Base-by-base conservation (phyloP, 2,888 invertebrate species). In the Morinoia aosen region DNA sequence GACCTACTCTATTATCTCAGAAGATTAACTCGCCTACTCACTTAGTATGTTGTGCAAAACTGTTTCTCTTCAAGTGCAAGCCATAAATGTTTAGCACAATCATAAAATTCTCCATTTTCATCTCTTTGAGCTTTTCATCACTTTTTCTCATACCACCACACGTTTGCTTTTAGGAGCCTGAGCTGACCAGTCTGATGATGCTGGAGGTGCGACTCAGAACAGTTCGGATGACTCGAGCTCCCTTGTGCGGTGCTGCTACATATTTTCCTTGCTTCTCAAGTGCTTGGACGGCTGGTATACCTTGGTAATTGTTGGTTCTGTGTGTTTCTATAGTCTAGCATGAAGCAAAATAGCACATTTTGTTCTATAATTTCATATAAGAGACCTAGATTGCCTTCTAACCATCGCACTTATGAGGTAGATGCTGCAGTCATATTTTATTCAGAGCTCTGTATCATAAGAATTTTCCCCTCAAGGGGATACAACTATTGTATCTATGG, bases 241-340 rank as follows among this genome's bases (percentile, higher is more conserved):
- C 90, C 19, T 12, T 40, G 90, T 48, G 90, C 40, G 48, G 90
- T 90, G 90, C 90, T 90, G 90, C 40, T 40, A 39, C 90, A 16
- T 16, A 39, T 39, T 90, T 90, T 39, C 90, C 48, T 90, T 14
- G 14, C 16, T 90, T 90, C 40, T 90, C 90, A 39, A 40, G 40
- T 90, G 90, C 90, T 48, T 90, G 39, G 90, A 90, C 90, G 76
- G 58, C 95, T 95, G 96, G 61, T 96, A 61, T 39, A 57, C 58
- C n/a, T 58, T 94, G 91, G 58, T 95, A 64, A 94, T 58, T 61
- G 95, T 95, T 94, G 88, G 61, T 93, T 56, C 95, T 64, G 95
- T 95, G 95, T 95, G 95, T 95, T 95, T 58, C 95, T 95, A 94
- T 96, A 95, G 5, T 2, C 48, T 48, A 48, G 48, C 48, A 48